Evolutionary conservation across 2,113 vertebrate species (phyloP), one percentile per base, ranked within the genome.

Genomic region (Bungarus multicinctus): DNA sequence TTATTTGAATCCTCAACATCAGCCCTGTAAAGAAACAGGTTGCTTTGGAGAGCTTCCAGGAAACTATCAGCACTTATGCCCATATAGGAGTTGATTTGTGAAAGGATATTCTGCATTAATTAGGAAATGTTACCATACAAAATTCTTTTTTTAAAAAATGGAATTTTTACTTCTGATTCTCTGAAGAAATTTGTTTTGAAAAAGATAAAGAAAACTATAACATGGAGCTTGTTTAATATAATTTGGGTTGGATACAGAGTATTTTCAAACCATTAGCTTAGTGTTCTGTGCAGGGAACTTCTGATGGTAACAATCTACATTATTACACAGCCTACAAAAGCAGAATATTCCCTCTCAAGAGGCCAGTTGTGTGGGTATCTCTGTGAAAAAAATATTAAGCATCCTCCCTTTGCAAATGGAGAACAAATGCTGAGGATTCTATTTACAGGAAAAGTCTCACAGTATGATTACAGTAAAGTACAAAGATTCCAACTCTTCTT

Each of bases 61-160:
- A 89, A 92, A 89, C 88, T 39, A 39, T 86, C 88, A 50, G 4
- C 22, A 39, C 53, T 89, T 60, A 50, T 90, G 54, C 69, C 45
- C 54, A 90, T 69, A 93, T 27, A 52, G 47, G 60, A 90, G 60
- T 14, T 25, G 10, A 92, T 85, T 43, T 57, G 34, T 55, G 9
- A 89, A 86, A 89, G 58, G 54, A 89, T 45, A 30, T 89, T 52
- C 53, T 93, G 74, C 92, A 86, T 93, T 74, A 89, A 92, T 58
- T 90, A 89, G 52, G 53, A 27, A 85, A 57, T 55, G 27, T 55
- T 93, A 34, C 45, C 23, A 55, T 7, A 54, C 23, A 30, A 88
- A 54, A n/a, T 20, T 20, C 1, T 74, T 64, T n/a, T 69, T 34
- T 11, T 7, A 5, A 45, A 60, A 27, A 3, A 52, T 25, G 47